Conservation (phyloP, 2,797 vertebrate species). For the Siniperca scherzeri region DNA sequence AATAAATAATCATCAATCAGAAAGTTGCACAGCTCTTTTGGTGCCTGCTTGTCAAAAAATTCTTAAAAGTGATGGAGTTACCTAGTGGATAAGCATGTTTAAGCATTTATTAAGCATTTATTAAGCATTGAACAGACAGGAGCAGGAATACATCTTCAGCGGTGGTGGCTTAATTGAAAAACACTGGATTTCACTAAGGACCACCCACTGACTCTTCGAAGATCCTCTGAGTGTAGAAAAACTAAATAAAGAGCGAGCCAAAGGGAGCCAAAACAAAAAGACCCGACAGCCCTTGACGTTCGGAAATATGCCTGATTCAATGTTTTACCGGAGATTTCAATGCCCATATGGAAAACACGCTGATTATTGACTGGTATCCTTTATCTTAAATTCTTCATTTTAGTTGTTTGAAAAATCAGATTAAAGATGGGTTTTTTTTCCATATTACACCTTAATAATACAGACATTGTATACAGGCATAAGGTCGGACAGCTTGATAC, state of each 20-base stretch:
- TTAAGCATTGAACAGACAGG: neutral
- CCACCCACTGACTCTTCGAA: accelerated
- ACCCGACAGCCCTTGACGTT: neutral
- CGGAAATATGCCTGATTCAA: constrained; percentile 48
- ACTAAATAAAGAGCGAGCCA: neutral
- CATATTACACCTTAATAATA: neutral
- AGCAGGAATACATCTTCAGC: neutral
- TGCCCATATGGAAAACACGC: accelerated
- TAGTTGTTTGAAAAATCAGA: accelerated
- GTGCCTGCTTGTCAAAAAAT: neutral
- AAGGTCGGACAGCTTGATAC: constrained; percentile 30
- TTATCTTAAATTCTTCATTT: accelerated
- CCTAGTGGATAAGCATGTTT: neutral
- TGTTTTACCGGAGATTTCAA: accelerated
- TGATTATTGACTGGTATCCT: accelerated
- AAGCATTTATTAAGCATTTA: neutral
- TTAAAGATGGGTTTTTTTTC: accelerated
- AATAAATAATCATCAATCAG: neutral
- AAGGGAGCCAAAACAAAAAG: constrained; percentile 43
- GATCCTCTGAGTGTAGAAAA: neutral
- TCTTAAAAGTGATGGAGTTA: neutral
- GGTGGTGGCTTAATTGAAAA: neutral
- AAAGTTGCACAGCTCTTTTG: neutral
- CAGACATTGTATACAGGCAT: constrained; percentile 66
- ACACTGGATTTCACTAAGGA: neutral